Base-by-base conservation (phyloP, 1,140 invertebrate species). In the Drosophila sproati region DNA sequence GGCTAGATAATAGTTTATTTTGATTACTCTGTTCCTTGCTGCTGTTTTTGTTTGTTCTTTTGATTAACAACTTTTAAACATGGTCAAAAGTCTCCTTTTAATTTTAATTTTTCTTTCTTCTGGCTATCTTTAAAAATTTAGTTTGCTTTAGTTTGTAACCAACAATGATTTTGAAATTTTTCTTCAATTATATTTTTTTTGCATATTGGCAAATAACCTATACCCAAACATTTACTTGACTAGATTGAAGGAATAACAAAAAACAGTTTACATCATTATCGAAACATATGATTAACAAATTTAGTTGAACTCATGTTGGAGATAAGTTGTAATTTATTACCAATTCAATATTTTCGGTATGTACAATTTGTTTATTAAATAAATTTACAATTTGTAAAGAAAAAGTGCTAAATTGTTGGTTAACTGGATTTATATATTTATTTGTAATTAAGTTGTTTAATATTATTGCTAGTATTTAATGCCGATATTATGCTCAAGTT, bases 1-100 rank as follows among this genome's bases (percentile, higher is more conserved):
- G 28, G n/a, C 74, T 86, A 72, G 47, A 86, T 62, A 85, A 75
- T 86, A 86, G 82, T 81, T 86, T 85, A 86, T 86, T 85, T 85
- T 85, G 82, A 85, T 85, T 85, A 85, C 82, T 78, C 82, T 74
- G 66, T 70, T 74, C 45, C 59, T 56, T 63, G 70, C 62, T 69
- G 56, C 47, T 73, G 51, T 43, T 52, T 55, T 77, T 74, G 67
- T 67, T 64, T 76, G n/a, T 3, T 56, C 32, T 55, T 76, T 87
- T 86, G 74, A 77, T 85, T 85, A 86, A 60, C 73, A 86, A 80
- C 48, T 60, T 80, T 39, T 52, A 32, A 32, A 45, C 62, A 43
- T 72, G 62, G 57, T 34, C 54, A 68, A 68, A 67, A 54, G 39
- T 50, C 59, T 54, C 20, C 20, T 20, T 20, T 20, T 51, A 6